Conservation (phyloP, 2,113 vertebrate species). For the Otus sunia region DNA sequence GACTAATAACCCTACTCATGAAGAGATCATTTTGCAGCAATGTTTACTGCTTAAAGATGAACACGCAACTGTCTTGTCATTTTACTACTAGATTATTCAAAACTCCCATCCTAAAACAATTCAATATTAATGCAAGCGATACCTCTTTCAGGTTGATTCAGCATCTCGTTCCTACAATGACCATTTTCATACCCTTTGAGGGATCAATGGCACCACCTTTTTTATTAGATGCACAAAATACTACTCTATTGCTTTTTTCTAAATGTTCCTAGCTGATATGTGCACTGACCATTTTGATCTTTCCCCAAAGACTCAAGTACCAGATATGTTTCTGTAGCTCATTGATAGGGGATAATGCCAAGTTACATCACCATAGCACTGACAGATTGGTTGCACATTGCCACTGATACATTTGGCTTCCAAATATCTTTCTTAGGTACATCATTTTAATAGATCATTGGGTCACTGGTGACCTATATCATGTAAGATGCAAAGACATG, state of each 20-base stretch:
- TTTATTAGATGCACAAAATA: not conserved
- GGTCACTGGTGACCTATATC: not conserved
- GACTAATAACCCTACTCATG: not conserved
- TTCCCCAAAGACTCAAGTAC: slow-evolving; percentile 25
- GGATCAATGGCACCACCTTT: slow-evolving; percentile 4
- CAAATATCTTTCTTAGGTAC: slow-evolving; percentile 45
- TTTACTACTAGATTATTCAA: not conserved
- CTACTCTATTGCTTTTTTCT: slow-evolving; percentile 13
- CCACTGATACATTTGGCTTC: slow-evolving; percentile 33
- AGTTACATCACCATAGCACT: slow-evolving; percentile 35
- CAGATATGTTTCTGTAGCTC: slow-evolving; percentile 20
- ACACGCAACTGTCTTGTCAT: not conserved
- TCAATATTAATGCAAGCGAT: not conserved
- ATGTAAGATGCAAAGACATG: slow-evolving; percentile 44
- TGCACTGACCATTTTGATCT: slow-evolving; percentile 9
- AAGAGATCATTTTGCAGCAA: not conserved
- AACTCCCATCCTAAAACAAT: not conserved
- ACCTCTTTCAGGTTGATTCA: slow-evolving; percentile 27
- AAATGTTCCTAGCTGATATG: not conserved
- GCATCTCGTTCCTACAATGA: slow-evolving; percentile 10
- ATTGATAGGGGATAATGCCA: slow-evolving; percentile 37
- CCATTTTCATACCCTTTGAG: not conserved
- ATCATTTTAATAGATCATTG: slow-evolving; percentile 28
- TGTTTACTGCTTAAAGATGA: not conserved
- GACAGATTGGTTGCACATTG: slow-evolving; percentile 23